Evolutionary conservation across 2,888 invertebrate genomes (phyloP).

Genomic region (Nasonovia ribisnigri): DNA sequence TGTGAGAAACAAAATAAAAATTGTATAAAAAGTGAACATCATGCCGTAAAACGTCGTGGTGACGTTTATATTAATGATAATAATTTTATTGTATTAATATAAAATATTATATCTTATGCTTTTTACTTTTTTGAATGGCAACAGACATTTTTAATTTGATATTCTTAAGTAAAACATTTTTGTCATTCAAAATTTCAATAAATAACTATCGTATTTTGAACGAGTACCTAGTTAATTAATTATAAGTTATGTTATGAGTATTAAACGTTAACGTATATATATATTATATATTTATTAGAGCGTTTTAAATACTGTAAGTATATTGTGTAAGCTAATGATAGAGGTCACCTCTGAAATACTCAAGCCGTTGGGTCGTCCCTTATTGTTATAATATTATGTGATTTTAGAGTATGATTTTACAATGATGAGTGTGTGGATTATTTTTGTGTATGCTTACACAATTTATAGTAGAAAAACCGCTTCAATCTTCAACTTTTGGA

Average conservation of each 20-base stretch:
- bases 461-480: no score
- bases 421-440: no score
- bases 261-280: background rate
- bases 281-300: no score
- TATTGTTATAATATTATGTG: background rate
- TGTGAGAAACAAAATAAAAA: background rate
- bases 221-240: background rate
- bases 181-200: background rate
- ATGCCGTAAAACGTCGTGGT: background rate
- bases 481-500: no score
- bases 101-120: no score
- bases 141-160: background rate
- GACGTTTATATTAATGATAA: background rate
- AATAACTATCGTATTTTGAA: background rate
- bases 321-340: background rate
- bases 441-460: no score
- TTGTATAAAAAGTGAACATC: background rate
- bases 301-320: background rate
- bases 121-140: background rate
- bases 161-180: background rate
- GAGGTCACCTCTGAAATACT: background rate
- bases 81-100: background rate
- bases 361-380: background rate
- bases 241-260: background rate
- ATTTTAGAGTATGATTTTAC: background rate